These are phyloP conservation scores for Acrocephalus scirpaceus DNA, from an alignment of 2,797 vertebrate species.

Conservation along the genomic window DNA sequence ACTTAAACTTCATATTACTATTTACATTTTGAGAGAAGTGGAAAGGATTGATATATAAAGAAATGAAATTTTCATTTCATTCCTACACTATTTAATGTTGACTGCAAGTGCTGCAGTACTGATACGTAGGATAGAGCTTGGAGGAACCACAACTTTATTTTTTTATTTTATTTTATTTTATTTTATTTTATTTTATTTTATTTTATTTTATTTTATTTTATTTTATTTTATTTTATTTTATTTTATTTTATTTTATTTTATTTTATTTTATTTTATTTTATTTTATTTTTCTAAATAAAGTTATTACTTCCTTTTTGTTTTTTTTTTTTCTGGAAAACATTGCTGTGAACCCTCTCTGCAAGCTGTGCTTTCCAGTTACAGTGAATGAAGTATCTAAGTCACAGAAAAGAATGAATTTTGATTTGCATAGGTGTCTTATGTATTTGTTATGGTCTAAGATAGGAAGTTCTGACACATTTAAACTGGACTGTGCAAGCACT, in stretches of 20 bases:
- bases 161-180: too few species aligned
- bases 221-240: too few species aligned
- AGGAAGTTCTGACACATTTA: not conserved
- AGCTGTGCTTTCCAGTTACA: not conserved
- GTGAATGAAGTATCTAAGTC: not conserved
- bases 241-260: too few species aligned
- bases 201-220: too few species aligned
- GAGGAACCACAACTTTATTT: not conserved
- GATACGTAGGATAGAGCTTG: not conserved
- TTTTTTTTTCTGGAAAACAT: not conserved
- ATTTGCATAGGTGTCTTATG: not conserved
- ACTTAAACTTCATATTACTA: not conserved
- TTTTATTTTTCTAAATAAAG: not conserved
- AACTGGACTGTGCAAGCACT: not conserved
- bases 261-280: too few species aligned
- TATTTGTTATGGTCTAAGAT: not conserved
- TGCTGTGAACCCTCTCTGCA: not conserved
- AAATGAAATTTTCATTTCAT: not conserved
- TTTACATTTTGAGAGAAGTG: not conserved
- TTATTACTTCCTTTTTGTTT: not conserved
- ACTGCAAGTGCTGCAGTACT: not conserved
- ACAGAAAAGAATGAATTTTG: not conserved
- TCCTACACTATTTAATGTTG: not conserved
- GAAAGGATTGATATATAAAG: not conserved
- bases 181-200: too few species aligned